Base-by-base conservation (phyloP, 1,140 invertebrate genomes). In the Listronotus oregonensis region DNA sequence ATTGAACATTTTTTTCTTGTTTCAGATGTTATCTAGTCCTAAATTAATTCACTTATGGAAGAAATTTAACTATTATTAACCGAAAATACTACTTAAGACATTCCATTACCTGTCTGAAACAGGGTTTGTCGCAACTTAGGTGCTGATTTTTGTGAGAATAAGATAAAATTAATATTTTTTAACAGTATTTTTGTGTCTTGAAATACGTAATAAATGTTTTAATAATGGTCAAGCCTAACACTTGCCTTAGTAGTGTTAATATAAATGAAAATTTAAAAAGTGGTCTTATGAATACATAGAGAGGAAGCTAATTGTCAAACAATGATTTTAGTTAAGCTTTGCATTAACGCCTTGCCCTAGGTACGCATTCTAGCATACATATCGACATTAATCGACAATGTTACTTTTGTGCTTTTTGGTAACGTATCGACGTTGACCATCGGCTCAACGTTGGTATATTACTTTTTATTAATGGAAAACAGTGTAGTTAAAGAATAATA, bases 11-110 rank as follows among this genome's bases (percentile, higher is more conserved):
- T 58, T 39, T 18, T 11, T 37, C 34, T 37, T 37, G 11, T 37
- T n/a, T 43, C 34, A 66, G 40, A 55, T 31, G 56, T 66, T 66
- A 60, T 66, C 64, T 66, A 66, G 64, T 66, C 64, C 51, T 60
- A 61, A 66, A 60, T 66, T 60, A 63, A 59, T 65, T 50, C 58
- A 51, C 40, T 15, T 64, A 12, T 50, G 11, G 11, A 52, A 39
- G 5, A 43, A 40, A 18, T n/a, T 7, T 46, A 37, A 58, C n/a
- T 46, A 31, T 37, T 14, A 47, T 47, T 39, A 64, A 47, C 21
- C 9, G 47, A 14, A 10, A 31, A 17, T 17, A 57, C 37, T 11
- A 8, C 9, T 21, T 15, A 37, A 14, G 32, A 17, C 32, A 37
- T 32, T 17, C 12, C 21, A 5, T 27, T 27, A 5, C 21, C 9